Conservation (phyloP, 2,113 vertebrate species). For the Macaca mulatta region DNA sequence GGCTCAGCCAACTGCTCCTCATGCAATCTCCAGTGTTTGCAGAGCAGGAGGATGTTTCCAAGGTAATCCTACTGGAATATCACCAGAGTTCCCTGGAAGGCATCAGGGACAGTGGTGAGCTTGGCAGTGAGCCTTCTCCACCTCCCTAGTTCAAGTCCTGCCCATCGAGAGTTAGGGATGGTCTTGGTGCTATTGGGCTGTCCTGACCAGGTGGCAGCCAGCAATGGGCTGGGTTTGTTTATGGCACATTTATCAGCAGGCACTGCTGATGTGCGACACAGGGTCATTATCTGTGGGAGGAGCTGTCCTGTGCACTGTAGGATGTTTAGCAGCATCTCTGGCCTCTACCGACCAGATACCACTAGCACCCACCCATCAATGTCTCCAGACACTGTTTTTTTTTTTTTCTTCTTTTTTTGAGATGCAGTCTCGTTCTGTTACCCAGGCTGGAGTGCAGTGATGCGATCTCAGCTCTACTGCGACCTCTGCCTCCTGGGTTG, state of each 20-base stretch:
- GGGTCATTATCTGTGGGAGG: accelerated
- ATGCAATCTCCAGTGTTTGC: not conserved
- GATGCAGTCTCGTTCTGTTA: too few species aligned
- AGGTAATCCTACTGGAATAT: not conserved
- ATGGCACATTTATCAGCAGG: accelerated
- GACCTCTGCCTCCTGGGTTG: too few species aligned
- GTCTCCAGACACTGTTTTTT: not conserved
- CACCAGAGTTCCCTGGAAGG: not conserved
- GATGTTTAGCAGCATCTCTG: not conserved
- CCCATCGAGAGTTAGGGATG: accelerated
- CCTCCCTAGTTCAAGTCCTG: not conserved
- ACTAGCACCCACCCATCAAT: accelerated
- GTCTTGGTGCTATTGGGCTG: accelerated
- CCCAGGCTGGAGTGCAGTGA: too few species aligned
- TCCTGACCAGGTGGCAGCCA: accelerated
- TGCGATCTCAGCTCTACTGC: too few species aligned
- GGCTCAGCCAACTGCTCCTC: not conserved
- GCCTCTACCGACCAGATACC: not conserved
- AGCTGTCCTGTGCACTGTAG: not conserved
- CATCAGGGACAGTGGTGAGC: not conserved
- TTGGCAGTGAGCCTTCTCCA: not conserved
- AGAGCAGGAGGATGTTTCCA: not conserved
- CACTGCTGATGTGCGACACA: accelerated
- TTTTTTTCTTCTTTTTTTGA: too few species aligned
- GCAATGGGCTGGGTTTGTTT: too few species aligned